Evolutionary conservation across 2,113 vertebrate genomes (phyloP).

Genomic region (Otocyon megalotis): DNA sequence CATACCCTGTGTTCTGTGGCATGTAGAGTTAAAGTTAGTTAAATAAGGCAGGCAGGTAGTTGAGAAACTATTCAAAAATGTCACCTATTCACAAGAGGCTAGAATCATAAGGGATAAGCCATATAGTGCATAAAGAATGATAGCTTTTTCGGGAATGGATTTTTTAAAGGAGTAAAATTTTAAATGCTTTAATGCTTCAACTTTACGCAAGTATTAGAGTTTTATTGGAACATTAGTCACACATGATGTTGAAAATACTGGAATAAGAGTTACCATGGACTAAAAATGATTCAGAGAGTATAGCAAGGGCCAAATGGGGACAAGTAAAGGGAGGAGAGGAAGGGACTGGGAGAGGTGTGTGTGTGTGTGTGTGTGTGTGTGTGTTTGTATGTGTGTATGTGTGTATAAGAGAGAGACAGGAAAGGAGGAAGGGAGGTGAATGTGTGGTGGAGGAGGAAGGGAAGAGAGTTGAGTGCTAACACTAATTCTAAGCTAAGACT

Average conservation of each 20-base stretch:
- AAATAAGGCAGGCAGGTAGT: not conserved
- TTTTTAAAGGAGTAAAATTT: slow-evolving; percentile 25
- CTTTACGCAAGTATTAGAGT: not conserved
- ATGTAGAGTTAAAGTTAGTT: not conserved
- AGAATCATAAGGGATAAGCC: not conserved
- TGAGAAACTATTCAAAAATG: not conserved
- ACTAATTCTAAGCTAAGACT: slow-evolving; percentile 47
- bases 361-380: not conserved
- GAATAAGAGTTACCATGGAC: not conserved
- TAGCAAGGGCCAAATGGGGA: not conserved
- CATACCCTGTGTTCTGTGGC: not conserved
- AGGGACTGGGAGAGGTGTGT: no score
- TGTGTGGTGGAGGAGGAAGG: not conserved
- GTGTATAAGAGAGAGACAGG: not conserved
- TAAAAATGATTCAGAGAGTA: slow-evolving; percentile 33
- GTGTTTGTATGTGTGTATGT: not conserved
- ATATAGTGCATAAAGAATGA: not conserved
- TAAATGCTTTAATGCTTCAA: not conserved
- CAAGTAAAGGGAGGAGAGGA: not conserved
- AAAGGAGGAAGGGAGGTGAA: not conserved
- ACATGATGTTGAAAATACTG: slow-evolving; percentile 36
- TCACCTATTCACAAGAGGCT: not conserved
- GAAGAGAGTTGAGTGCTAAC: not conserved
- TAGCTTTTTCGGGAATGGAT: not conserved
- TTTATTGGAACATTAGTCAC: slow-evolving; percentile 54